These are phyloP conservation scores for Turdus rufiventris DNA, from an alignment of 2,113 vertebrate species.

Conservation along the genomic window DNA sequence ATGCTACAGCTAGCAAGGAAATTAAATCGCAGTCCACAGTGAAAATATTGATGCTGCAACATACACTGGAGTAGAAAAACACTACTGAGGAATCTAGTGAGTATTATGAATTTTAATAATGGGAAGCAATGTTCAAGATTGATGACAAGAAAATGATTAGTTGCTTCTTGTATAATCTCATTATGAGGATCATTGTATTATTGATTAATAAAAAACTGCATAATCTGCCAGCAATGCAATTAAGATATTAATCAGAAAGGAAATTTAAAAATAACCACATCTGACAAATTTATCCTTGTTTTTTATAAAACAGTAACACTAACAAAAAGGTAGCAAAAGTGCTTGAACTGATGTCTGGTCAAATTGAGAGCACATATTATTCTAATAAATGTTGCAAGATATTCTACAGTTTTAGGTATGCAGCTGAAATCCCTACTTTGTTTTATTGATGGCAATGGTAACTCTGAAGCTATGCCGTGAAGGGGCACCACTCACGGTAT, in stretches of 20 bases:
- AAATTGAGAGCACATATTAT: neutral
- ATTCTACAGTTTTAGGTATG: neutral
- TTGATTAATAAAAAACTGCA: neutral
- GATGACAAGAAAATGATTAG: constrained; percentile 7
- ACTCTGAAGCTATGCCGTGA: neutral
- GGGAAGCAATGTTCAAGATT: neutral
- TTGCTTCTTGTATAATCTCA: neutral
- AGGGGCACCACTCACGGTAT: neutral
- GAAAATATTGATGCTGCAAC: neutral
- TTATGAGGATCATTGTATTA: neutral
- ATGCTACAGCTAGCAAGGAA: neutral
- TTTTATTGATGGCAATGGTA: neutral
- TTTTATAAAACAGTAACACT: neutral
- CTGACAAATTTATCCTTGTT: neutral
- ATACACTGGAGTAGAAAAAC: neutral
- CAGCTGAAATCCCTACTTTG: neutral
- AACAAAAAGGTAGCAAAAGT: neutral
- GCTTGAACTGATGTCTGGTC: neutral
- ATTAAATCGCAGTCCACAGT: fast-evolving
- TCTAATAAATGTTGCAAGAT: neutral
- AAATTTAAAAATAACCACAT: neutral
- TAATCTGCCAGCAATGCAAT: neutral
- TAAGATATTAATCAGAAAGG: neutral
- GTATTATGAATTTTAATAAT: neutral
- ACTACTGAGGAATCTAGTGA: neutral